Evolutionary conservation across 2,888 invertebrate genomes (phyloP), one percentile per base, ranked within the genome.

Genomic region (Hyposoter didymator): DNA sequence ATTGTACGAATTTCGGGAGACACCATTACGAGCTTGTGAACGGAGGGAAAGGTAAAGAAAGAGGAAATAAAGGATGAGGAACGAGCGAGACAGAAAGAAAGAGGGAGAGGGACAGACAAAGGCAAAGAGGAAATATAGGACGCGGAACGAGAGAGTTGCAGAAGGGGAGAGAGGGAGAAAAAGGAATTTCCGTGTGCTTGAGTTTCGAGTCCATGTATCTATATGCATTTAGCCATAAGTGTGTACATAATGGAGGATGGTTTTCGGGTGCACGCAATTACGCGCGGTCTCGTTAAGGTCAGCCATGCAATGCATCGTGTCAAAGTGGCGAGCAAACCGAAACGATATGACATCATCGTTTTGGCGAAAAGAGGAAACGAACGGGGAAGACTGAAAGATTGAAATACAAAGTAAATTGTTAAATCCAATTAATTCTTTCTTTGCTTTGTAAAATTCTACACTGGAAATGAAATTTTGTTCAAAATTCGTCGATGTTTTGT

Each of bases 251-350:
- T 59, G 75, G 32, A 55, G 49, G 72, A 72, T 66, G 73, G 73
- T 74, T 79, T 72, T 59, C 22, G 83, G 55, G 66, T 32, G 66
- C 32, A 55, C 72, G 83, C 76, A 85, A 85, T 85, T 76, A 80
- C 76, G 85, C 76, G 85, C 67, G 85, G 80, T 76, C 72, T 76
- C 47, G 80, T 81, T 80, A 76, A 73, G 85, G 85, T 85, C 84
- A 84, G 78, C 73, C 82, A 73, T 67, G 76, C 83, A 67, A 52
- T 80, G 66, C 55, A 72, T 52, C 52, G 80, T 78, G 80, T 85
- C 76, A 83, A 84, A 84, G 80, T 73, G 76, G 70, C 55, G 10
- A 32, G 55, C 28, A 67, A 81, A 55, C 64, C 76, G 43, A 67
- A 73, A 83, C 85, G 83, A 80, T 83, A 55, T 80, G 79, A 72